These are phyloP conservation scores for Eulithis testata DNA, from an alignment of 2,888 invertebrate species.

Conservation along the genomic window DNA sequence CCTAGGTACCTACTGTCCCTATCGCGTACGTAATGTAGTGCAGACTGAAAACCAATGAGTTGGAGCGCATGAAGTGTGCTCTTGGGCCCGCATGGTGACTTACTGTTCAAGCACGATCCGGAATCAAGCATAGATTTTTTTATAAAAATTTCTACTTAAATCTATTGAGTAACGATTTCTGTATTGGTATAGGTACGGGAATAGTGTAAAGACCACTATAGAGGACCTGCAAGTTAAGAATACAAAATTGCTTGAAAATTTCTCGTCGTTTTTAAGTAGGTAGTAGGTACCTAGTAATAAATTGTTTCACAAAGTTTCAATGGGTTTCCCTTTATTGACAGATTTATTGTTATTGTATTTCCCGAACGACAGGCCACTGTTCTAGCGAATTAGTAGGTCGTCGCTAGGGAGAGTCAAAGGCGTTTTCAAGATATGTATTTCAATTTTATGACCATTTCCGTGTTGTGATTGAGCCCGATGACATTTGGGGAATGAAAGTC, in stretches of 20 bases:
- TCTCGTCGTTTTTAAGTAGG: conserved; percentile 13
- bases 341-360: conserved; percentile 59
- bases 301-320: conserved; percentile 28
- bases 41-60: neutral
- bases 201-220: too few relatives aligned
- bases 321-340: conserved; percentile 49
- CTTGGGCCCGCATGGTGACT: too few relatives aligned
- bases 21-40: conserved; percentile 3
- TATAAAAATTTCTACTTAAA: too few relatives aligned
- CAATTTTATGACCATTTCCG: conserved; percentile 36
- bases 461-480: conserved; percentile 21
- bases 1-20: conserved; percentile 6
- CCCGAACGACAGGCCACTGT: conserved; percentile 36
- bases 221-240: too few relatives aligned
- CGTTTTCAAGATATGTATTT: conserved; percentile 39
- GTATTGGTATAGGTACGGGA: too few relatives aligned
- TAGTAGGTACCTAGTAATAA: conserved; percentile 23
- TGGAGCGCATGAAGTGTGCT: too few relatives aligned
- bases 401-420: conserved; percentile 30
- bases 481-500: conserved; percentile 20
- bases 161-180: too few relatives aligned
- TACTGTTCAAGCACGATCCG: too few relatives aligned
- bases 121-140: too few relatives aligned
- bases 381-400: conserved; percentile 55
- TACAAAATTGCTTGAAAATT: too few relatives aligned